phyloP scores from a whole-genome alignment of 23 tunicate species.

The Corella eumyota region DNA sequence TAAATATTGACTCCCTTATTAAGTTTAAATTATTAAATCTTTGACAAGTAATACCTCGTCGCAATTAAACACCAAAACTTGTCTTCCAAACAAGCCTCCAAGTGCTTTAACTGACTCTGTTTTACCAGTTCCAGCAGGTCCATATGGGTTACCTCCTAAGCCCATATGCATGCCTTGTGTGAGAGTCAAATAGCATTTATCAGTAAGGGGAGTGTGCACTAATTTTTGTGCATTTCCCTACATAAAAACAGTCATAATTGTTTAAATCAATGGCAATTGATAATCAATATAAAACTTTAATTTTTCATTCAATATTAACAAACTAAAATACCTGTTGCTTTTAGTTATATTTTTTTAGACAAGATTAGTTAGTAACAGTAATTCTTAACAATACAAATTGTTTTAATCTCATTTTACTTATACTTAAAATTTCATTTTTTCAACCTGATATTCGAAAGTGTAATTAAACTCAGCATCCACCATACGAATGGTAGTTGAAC shows the following conservation, averaged over 20 bases:
- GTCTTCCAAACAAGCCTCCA: constrained; percentile 87
- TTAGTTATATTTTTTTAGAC: not conserved
- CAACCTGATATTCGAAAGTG: constrained; percentile 88
- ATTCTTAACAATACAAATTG: no score
- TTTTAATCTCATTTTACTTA: not conserved
- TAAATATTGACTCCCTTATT: not conserved
- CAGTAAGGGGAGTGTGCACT: constrained; percentile 95
- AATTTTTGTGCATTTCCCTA: constrained; percentile 82
- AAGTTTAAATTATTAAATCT: not conserved
- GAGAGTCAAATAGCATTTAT: constrained; percentile 90
- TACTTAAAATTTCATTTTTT: not conserved
- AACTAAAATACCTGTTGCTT: not conserved
- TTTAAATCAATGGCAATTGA: not conserved
- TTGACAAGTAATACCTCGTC: constrained; percentile 51
- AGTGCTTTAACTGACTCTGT: constrained; percentile 94
- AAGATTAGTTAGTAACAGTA: not conserved
- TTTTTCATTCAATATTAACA: no score
- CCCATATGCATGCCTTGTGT: constrained; percentile 97
- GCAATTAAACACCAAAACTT: constrained; percentile 93
- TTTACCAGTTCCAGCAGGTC: constrained; percentile 99
- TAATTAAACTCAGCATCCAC: constrained; percentile 80
- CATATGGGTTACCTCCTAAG: constrained; percentile 95
- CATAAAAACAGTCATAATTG: not conserved
- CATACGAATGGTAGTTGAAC: constrained; percentile 46
- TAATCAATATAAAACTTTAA: not conserved